phyloP scores from a whole-genome alignment of 2,113 vertebrate genomes.

The Himantopus leucocephalus region DNA sequence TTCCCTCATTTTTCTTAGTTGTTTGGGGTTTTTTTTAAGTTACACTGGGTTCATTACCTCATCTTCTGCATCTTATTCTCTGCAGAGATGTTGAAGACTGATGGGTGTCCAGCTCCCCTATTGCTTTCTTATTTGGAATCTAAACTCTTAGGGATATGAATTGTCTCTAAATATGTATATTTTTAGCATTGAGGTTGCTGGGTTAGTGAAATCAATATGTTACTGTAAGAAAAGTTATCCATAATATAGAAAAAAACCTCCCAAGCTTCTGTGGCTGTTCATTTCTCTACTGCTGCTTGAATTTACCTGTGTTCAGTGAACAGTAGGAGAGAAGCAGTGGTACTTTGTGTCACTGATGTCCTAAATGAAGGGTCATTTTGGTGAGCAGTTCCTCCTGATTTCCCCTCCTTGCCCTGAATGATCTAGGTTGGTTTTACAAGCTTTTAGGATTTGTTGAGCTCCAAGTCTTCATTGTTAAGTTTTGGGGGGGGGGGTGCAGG shows the following conservation, averaged over 20 bases:
- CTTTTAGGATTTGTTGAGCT: background rate
- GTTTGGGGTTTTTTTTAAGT: background rate
- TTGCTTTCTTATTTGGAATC: background rate
- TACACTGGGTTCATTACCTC: background rate
- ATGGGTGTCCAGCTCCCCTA: background rate
- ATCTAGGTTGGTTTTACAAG: background rate
- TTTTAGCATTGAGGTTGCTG: background rate
- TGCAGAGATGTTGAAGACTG: background rate
- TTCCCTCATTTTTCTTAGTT: background rate
- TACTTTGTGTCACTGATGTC: background rate
- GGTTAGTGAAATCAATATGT: background rate
- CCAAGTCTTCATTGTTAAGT: background rate
- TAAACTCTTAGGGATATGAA: background rate
- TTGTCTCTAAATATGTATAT: background rate
- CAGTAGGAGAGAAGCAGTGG: background rate
- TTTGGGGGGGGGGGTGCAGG: background rate
- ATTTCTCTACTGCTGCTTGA: background rate
- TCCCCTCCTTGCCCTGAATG: background rate
- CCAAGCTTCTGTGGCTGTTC: background rate
- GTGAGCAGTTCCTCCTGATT: background rate
- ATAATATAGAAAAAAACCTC: background rate
- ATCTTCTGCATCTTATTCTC: background rate
- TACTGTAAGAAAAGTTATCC: background rate
- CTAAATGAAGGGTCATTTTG: background rate
- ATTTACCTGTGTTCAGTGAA: background rate